These are phyloP conservation scores for Campopleginae sp. DNA, from an alignment of 2,888 invertebrate species.

Conservation along the genomic window DNA sequence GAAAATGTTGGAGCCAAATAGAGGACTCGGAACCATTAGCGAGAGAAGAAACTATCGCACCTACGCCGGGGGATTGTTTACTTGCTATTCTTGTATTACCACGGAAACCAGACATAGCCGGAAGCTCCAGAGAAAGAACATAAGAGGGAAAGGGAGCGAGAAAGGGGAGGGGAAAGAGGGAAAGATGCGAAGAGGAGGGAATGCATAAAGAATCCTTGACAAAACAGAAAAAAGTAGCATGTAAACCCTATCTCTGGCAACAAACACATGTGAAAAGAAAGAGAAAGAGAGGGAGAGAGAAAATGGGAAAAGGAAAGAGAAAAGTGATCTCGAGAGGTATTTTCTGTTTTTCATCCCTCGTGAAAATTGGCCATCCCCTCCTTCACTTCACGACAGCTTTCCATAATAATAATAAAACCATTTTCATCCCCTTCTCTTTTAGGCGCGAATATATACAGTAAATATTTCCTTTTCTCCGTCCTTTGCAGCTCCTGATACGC, in stretches of 20 bases:
- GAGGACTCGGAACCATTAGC: conserved; percentile 13
- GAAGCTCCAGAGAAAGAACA: conserved; percentile 10
- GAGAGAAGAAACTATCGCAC: conserved; percentile 38
- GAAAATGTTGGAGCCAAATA: conserved; percentile 18
- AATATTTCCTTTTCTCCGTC: conserved; percentile 27
- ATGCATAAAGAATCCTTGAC: conserved; percentile 48
- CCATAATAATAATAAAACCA: conserved; percentile 56
- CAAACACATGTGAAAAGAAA: conserved; percentile 12
- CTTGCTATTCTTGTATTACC: conserved; percentile 10
- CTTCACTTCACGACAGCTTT: conserved; percentile 38
- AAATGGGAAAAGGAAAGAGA: background rate
- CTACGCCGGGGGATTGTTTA: conserved; percentile 40
- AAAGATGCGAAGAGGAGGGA: conserved; percentile 2
- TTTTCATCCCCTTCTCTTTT: conserved; percentile 34
- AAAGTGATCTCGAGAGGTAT: conserved; percentile 28
- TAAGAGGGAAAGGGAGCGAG: background rate
- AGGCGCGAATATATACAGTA: conserved; percentile 19
- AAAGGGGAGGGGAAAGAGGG: conserved; percentile 8
- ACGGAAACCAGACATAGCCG: conserved; percentile 38
- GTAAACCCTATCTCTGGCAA: conserved; percentile 22
- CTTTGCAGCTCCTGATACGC: conserved; percentile 11
- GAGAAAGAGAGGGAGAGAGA: conserved; percentile 24
- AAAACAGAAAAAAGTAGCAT: conserved; percentile 38
- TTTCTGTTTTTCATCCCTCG: conserved; percentile 43
- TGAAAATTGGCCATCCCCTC: conserved; percentile 55